Evolutionary conservation across 2,888 invertebrate genomes (phyloP).

Genomic region (Pseudococcus jackbeardsleyi): DNA sequence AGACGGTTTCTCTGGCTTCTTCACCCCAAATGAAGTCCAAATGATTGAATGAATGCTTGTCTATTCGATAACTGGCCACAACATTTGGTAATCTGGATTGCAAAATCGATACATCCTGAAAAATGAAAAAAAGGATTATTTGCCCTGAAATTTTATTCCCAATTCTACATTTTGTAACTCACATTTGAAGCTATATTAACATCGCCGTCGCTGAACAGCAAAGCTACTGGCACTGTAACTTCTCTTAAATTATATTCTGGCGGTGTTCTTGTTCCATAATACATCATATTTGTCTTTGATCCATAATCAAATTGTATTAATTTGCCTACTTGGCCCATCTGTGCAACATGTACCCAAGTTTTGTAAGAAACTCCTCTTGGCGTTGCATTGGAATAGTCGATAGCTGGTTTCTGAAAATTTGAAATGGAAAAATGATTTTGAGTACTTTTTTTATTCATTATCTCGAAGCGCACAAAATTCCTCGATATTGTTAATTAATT

Average conservation of each 20-base stretch:
- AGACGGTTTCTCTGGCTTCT: constrained; percentile 65
- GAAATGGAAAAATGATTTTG: neutral
- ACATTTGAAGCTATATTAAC: constrained; percentile 60
- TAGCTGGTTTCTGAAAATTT: constrained; percentile 50
- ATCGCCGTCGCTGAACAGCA: constrained; percentile 67
- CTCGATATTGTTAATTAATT: too few species aligned
- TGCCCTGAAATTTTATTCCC: neutral
- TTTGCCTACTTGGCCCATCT: constrained; percentile 52
- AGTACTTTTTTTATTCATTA: too few species aligned
- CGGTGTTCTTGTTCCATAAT: constrained; percentile 66
- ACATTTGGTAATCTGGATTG: constrained; percentile 69
- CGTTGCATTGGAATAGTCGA: constrained; percentile 52
- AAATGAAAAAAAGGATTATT: constrained; percentile 67
- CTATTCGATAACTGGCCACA: constrained; percentile 66
- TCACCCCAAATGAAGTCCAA: constrained; percentile 67
- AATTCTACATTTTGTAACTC: constrained; percentile 36
- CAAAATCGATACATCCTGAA: constrained; percentile 70
- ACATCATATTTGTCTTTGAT: constrained; percentile 65
- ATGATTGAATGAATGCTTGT: constrained; percentile 67
- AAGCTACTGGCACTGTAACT: constrained; percentile 66
- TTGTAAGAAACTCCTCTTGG: constrained; percentile 62
- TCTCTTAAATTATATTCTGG: constrained; percentile 67
- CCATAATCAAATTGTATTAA: constrained; percentile 71
- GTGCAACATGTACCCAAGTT: constrained; percentile 53
- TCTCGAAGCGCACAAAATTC: too few species aligned